Evolutionary conservation across 1,140 invertebrate species (phyloP).

Genomic region (Procambarus virginalis): DNA sequence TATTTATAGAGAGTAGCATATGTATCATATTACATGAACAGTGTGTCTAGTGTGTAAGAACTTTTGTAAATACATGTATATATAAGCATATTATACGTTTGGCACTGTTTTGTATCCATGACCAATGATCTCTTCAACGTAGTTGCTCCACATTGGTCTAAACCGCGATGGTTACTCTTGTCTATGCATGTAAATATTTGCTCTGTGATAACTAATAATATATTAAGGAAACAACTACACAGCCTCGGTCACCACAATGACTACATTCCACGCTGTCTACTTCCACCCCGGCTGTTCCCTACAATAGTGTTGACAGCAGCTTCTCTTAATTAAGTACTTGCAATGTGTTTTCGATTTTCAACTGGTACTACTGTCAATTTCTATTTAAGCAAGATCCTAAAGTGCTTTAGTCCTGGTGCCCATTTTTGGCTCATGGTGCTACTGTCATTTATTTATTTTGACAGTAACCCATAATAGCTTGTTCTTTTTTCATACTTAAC

Average conservation of each 20-base stretch:
- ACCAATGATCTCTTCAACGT: background rate
- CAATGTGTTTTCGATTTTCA: background rate
- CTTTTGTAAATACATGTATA: background rate
- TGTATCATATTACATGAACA: background rate
- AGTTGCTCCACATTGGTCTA: background rate
- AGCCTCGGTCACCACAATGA: background rate
- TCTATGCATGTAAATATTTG: slow-evolving; percentile 15
- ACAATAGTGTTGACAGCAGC: background rate
- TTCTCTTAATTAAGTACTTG: background rate
- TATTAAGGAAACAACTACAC: background rate
- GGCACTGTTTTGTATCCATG: background rate
- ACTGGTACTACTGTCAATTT: background rate
- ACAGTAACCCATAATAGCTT: too few relatives aligned
- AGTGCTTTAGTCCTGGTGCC: background rate
- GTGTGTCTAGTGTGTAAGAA: background rate
- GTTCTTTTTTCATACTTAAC: too few relatives aligned
- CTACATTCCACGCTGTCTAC: background rate
- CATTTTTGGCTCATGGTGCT: background rate
- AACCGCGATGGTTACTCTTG: background rate
- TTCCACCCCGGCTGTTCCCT: background rate
- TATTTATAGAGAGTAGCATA: too few relatives aligned
- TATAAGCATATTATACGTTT: background rate
- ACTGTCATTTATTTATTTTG: background rate
- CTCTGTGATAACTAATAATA: slow-evolving; percentile 3
- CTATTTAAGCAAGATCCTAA: background rate